A percentile compares a stretch with the other conserved stretches of the same genome.
Evolutionary conservation across 2,113 vertebrate genomes (phyloP).

Genomic region (Hyla sarda): DNA sequence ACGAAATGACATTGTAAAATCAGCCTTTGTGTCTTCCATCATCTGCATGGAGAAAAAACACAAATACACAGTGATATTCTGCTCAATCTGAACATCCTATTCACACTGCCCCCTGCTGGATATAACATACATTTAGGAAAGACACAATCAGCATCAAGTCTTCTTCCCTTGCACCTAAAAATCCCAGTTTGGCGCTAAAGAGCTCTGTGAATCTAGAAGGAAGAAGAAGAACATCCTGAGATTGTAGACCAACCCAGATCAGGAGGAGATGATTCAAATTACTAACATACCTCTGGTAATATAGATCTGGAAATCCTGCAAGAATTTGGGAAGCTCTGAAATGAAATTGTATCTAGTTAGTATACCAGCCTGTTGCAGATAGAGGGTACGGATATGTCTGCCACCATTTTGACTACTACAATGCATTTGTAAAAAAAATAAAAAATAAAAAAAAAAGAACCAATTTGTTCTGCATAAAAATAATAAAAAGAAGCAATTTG

Average conservation of each 20-base stretch:
- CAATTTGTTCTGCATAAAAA: background rate
- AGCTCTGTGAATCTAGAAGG: conserved; percentile 75
- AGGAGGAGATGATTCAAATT: conserved; percentile 31
- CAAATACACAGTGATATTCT: background rate
- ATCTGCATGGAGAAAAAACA: conserved; percentile 66
- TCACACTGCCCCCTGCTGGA: background rate
- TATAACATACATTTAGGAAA: conserved; percentile 76
- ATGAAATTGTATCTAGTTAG: conserved; percentile 32
- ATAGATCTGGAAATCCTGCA: conserved; percentile 69
- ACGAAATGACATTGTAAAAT: conserved; percentile 84
- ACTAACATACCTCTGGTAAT: conserved; percentile 73
- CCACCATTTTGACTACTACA: background rate
- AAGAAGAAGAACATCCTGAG: background rate
- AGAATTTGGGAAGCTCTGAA: conserved; percentile 74
- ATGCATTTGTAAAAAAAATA: background rate
- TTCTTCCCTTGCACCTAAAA: conserved; percentile 71
- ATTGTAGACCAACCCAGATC: background rate
- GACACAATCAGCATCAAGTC: conserved; percentile 75
- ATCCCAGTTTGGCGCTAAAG: conserved; percentile 80
- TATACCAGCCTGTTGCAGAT: background rate
- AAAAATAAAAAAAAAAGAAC: too few species aligned
- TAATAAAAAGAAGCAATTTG: background rate
- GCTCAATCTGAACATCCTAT: background rate
- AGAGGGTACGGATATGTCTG: background rate
- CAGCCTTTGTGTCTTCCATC: conserved; percentile 78